phyloP scores from a whole-genome alignment of 2,888 invertebrate species.

The Tuta absoluta region DNA sequence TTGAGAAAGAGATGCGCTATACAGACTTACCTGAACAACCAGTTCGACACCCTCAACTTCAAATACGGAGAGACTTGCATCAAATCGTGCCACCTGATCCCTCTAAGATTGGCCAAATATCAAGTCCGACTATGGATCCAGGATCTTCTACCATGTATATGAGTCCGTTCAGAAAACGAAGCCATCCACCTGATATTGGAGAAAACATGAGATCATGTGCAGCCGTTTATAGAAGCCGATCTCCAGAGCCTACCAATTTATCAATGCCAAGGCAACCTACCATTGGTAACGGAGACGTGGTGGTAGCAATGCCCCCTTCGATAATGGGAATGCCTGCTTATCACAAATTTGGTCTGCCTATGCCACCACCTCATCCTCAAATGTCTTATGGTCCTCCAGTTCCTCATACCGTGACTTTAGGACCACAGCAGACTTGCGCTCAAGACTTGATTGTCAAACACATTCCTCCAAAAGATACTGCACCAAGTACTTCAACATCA shows the following conservation, averaged over 20 bases:
- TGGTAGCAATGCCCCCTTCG: constrained; percentile 65
- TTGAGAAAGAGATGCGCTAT: constrained; percentile 74
- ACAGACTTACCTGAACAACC: constrained; percentile 73
- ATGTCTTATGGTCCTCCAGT: constrained; percentile 66
- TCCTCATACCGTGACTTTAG: constrained; percentile 60
- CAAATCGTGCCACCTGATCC: constrained; percentile 74
- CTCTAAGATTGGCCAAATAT: constrained; percentile 64
- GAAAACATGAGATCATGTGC: constrained; percentile 69
- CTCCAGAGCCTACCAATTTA: constrained; percentile 77
- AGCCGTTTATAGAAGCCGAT: constrained; percentile 67
- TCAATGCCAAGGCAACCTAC: constrained; percentile 66
- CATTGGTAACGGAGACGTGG: constrained; percentile 59
- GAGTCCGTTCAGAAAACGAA: constrained; percentile 80
- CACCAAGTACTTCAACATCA: constrained; percentile 63
- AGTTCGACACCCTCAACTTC: constrained; percentile 82
- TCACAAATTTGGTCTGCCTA: constrained; percentile 74
- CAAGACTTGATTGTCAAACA: constrained; percentile 80
- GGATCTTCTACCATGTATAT: constrained; percentile 72
- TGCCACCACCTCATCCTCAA: constrained; percentile 75
- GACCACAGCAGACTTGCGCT: constrained; percentile 76
- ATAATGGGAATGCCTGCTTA: constrained; percentile 73
- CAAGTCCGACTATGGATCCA: constrained; percentile 72
- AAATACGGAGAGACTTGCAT: constrained; percentile 89
- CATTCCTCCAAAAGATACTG: constrained; percentile 72
- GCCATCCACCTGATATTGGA: constrained; percentile 77